Base-by-base conservation (phyloP, 2,888 invertebrate species). In the Meteorus colon region DNA sequence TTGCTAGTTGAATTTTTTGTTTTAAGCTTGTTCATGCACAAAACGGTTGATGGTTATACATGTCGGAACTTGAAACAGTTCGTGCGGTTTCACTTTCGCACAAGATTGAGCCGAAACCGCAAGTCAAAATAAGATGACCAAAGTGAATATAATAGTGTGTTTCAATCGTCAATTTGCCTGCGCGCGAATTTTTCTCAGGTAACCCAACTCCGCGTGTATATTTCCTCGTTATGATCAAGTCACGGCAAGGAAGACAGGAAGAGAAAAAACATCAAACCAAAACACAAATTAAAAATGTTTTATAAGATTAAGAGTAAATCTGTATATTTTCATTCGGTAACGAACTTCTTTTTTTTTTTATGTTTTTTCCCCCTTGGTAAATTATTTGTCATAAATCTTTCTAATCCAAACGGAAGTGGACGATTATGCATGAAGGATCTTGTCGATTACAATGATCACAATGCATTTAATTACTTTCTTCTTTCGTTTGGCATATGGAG, bases 381-480 rank as follows among this genome's bases (percentile, higher is more conserved):
- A 45, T 45, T 5, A 10, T 45, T 45, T 45, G 1, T 45, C 14
- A 2, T 45, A 12, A 45, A 45, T 45, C 14, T 45, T 34, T 45
- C 12, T 45, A 3, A 45, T 1, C 10, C 3, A 14, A 45, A 14
- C 45, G 81, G 81, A 82, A 81, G 78, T 78, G 41, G 70, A 79
- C 79, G 76, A 82, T 82, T 80, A 82, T 70, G 63, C 29, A 2
- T 45, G 48, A 48, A 74, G 73, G 74, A 78, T 77, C 81, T 81
- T 80, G 77, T 82, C 79, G 78, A 66, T 24, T 76, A 68, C 74
- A 73, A 67, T 77, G 68, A 82, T 82, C 82, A 79, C 67, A 65
- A 76, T 73, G 77, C 78, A 77, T 79, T 82, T 81, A 82, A 82
- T 81, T 81, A 80, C 79, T 78, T 76, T 63, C 65, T 34, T 81